Evolutionary conservation across 2,797 vertebrate genomes (phyloP).

Genomic region (Melanotaenia maccullochi): DNA sequence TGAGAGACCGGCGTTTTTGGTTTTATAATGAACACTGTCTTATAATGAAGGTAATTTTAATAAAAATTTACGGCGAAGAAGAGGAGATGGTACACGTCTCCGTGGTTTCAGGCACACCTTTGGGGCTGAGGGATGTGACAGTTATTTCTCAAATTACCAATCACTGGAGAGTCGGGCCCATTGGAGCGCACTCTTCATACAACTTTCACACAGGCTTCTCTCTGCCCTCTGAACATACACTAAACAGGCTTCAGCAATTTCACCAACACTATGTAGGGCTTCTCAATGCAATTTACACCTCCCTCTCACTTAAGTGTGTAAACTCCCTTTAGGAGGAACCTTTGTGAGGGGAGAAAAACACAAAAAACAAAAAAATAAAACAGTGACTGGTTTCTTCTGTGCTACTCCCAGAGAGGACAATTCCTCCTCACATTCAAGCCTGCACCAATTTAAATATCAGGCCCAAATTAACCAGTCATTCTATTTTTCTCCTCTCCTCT

Average conservation of each 20-base stretch:
- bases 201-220: conserved; percentile 49
- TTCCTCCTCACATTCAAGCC: conserved; percentile 39
- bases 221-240: conserved; percentile 40
- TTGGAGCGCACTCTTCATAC: conserved; percentile 49
- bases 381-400: conserved; percentile 52
- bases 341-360: conserved; percentile 37
- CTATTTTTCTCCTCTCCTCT: conserved; percentile 69
- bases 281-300: conserved; percentile 78
- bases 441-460: conserved; percentile 66
- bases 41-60: conserved; percentile 89
- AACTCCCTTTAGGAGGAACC: conserved; percentile 66
- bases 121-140: conserved; percentile 72
- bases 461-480: conserved; percentile 77
- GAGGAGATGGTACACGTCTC: conserved; percentile 71
- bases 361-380: conserved; percentile 45
- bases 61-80: conserved; percentile 80
- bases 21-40: conserved; percentile 88
- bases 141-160: conserved; percentile 75
- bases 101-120: conserved; percentile 74
- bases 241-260: conserved; percentile 35
- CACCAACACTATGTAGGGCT: conserved; percentile 36
- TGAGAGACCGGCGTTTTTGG: conserved; percentile 84
- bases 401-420: conserved; percentile 40
- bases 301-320: conserved; percentile 65
- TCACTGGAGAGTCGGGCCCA: conserved; percentile 60